Evolutionary conservation across 2,888 invertebrate species (phyloP).

Genomic region (Drosophila maculinotata): DNA sequence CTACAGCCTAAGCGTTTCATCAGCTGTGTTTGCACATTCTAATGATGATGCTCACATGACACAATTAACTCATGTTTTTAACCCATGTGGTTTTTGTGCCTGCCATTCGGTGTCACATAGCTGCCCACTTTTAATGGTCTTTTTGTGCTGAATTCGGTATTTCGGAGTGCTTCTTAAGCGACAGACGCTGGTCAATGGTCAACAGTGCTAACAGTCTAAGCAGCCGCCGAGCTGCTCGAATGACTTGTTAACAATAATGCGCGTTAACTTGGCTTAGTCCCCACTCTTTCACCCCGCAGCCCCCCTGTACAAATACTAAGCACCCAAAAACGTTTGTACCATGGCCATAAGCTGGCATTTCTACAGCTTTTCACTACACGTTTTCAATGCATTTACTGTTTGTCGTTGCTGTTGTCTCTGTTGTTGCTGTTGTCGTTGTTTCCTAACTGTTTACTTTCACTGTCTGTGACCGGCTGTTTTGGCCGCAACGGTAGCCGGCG

Average conservation of each 20-base stretch:
- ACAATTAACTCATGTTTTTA: constrained; percentile 26
- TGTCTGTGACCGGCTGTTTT: constrained; percentile 60
- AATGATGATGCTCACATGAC: constrained; percentile 58
- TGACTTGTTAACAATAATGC: constrained; percentile 48
- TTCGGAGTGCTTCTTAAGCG: constrained; percentile 14
- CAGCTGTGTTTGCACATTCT: constrained; percentile 34
- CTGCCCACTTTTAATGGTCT: constrained; percentile 55
- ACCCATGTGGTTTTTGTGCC: constrained; percentile 14
- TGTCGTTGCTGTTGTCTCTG: constrained; percentile 17
- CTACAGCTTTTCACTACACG: constrained; percentile 64
- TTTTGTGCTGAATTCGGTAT: constrained; percentile 51
- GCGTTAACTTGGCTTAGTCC: constrained; percentile 38
- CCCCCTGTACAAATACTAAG: constrained; percentile 22
- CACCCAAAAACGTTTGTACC: constrained; percentile 43
- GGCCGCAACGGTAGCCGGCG: constrained; percentile 63
- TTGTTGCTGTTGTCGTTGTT: constrained; percentile 32
- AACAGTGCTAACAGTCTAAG: constrained; percentile 33
- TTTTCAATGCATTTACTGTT: constrained; percentile 57
- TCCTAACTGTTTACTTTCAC: constrained; percentile 77
- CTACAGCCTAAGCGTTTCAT: constrained; percentile 23
- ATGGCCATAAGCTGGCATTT: constrained; percentile 59
- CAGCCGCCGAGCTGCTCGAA: constrained; percentile 45
- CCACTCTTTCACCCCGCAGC: constrained; percentile 1
- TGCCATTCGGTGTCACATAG: constrained; percentile 60
- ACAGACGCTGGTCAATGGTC: constrained; percentile 51